phyloP scores from a whole-genome alignment of 2,113 vertebrate genomes.

The Dromas ardeola region DNA sequence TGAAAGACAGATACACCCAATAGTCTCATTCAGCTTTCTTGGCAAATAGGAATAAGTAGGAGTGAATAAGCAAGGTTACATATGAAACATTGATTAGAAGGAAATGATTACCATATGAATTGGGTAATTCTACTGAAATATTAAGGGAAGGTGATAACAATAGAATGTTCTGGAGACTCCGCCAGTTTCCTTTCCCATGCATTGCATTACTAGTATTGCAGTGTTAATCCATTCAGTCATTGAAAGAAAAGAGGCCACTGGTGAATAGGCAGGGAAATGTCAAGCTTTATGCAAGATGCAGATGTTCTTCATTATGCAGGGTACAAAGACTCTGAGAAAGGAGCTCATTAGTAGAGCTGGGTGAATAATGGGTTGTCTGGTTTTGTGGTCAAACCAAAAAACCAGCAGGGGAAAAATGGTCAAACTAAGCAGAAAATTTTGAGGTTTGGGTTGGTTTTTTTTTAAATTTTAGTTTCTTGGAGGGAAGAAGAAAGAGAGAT shows the following conservation, averaged over 20 bases:
- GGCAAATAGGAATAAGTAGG: not conserved
- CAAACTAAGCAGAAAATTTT: not conserved
- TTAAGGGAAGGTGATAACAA: slow-evolving; percentile 31
- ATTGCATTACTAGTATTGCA: not conserved
- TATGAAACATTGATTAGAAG: slow-evolving; percentile 37
- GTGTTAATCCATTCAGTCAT: not conserved
- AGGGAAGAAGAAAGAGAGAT: not conserved
- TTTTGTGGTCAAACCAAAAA: not conserved
- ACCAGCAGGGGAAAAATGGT: not conserved
- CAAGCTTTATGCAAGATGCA: slow-evolving; percentile 14
- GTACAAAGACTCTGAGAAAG: not conserved
- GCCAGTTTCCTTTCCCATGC: slow-evolving; percentile 2
- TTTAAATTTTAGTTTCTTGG: not conserved
- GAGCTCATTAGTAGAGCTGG: slow-evolving; percentile 7
- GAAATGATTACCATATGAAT: slow-evolving; percentile 53
- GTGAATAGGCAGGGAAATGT: slow-evolving; percentile 37
- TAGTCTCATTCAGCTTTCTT: slow-evolving; percentile 3
- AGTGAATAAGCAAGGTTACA: slow-evolving; percentile 15
- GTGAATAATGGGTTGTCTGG: not conserved
- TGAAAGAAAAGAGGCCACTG: slow-evolving; percentile 8
- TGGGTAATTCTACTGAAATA: slow-evolving; percentile 12
- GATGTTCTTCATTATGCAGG: slow-evolving; percentile 33
- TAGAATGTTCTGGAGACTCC: slow-evolving; percentile 4
- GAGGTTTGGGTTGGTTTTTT: not conserved
- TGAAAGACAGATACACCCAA: not conserved